Percentiles rank a stretch among this genome's conserved stretches.
Evolutionary conservation across 2,888 invertebrate genomes (phyloP).

Genomic region (Melinaea menophilus): DNA sequence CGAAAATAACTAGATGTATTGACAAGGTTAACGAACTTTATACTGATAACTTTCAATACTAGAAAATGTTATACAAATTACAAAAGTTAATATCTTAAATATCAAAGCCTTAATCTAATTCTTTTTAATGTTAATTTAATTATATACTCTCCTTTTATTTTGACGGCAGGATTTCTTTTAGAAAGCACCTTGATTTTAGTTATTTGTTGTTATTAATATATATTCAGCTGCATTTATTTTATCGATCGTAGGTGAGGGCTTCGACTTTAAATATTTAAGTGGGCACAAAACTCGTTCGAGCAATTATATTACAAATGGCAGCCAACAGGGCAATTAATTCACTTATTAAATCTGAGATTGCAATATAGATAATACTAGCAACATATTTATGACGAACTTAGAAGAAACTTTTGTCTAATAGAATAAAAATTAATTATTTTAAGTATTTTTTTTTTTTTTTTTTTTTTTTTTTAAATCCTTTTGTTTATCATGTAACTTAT

Average conservation of each 20-base stretch:
- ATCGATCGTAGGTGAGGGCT: conserved; percentile 11
- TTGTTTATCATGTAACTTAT: too few relatives aligned
- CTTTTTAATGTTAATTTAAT: background rate
- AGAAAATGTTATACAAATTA: too few relatives aligned
- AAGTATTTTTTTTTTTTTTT: too few relatives aligned
- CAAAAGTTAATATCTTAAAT: too few relatives aligned
- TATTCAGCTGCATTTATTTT: conserved; percentile 16
- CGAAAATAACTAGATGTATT: too few relatives aligned
- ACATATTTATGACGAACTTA: conserved; percentile 3
- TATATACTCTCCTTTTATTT: background rate
- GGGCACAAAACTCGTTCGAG: conserved; percentile 35
- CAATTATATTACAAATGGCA: conserved; percentile 42
- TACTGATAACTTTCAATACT: too few relatives aligned
- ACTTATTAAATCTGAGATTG: conserved; percentile 64
- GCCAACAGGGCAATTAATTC: conserved; percentile 61
- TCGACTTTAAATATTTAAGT: conserved; percentile 20
- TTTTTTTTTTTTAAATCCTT: too few relatives aligned
- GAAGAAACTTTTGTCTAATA: background rate
- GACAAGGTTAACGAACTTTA: too few relatives aligned
- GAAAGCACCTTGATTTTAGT: background rate
- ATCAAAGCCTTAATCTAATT: too few relatives aligned
- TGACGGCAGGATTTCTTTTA: too few relatives aligned
- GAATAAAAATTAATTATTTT: background rate
- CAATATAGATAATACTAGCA: conserved; percentile 35
- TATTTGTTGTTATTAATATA: conserved; percentile 4